Evolutionary conservation across 2,797 vertebrate species (phyloP), one percentile per base, ranked within the genome.

Genomic region (Danio kyathit): DNA sequence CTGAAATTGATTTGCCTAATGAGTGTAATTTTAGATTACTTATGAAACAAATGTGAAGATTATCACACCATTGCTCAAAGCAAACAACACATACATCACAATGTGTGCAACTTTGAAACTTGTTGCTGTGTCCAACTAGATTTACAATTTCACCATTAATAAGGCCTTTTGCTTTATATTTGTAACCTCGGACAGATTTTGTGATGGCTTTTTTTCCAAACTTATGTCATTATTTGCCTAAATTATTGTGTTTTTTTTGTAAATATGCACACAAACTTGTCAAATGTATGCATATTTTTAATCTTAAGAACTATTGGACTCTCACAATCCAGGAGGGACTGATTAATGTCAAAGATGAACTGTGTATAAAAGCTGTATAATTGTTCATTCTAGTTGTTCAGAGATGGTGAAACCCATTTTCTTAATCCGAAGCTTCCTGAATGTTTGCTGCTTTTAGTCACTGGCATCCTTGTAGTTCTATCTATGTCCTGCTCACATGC

Each of bases 371-470:
- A 44, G 12, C 6, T 54, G 38, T 13, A 0, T 56, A 16, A 40
- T 40, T 16, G 29, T 3, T 19, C 7, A 7, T 17, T 29, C 4
- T 17, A 51, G 29, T 41, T 54, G 17, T 46, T 73, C 54, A n/a
- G 21, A 76, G 60, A 66, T 66, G 17, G 13, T 7, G 16, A 43
- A 56, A n/a, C 4, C 60, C n/a, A 12, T 57, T n/a, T 46, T 77
- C 9, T 67, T 67, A 44, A 67, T 17, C 41, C n/a, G 19, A 46
- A 0, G 1, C 48, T 69, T 57, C 13, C 61, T 29, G 19, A 10
- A 16, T 16, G 0, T 54, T 46, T 69, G 16, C 6, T 65, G 38
- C 38, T 8, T 77, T 57, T 59, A 44, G 51, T 67, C 13, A 29
- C 29, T 63, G 21, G 49, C 29, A 64, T 5, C 29, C 19, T 9